A percentile compares a stretch with the other conserved stretches of the same genome.
phyloP scores from a whole-genome alignment of 2,888 invertebrate species.

The Gastrophysa polygoni region DNA sequence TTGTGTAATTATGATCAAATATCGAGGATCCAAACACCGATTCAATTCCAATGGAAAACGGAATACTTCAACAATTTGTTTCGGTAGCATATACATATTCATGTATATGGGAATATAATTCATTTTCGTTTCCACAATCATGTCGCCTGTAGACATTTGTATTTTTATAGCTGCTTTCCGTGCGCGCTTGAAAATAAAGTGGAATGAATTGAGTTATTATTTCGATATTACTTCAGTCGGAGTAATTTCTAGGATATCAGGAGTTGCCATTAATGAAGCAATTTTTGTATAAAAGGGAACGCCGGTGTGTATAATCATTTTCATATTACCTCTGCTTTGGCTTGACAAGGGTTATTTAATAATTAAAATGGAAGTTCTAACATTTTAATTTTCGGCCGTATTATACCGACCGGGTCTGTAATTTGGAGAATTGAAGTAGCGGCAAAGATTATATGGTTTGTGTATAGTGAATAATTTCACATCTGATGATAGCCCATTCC shows the following conservation, averaged over 20 bases:
- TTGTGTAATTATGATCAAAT: too few relatives aligned
- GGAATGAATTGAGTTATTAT: slow-evolving; percentile 49
- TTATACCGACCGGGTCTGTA: slow-evolving; percentile 1
- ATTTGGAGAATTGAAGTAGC: slow-evolving; percentile 7
- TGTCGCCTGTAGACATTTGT: slow-evolving; percentile 34
- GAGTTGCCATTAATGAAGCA: slow-evolving; percentile 23
- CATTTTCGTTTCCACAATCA: neutral
- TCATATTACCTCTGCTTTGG: slow-evolving; percentile 29
- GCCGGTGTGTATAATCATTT: slow-evolving; percentile 30
- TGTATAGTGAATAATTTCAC: slow-evolving; percentile 8
- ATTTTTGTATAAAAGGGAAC: slow-evolving; percentile 12
- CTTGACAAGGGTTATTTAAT: slow-evolving; percentile 24
- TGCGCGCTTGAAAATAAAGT: slow-evolving; percentile 42
- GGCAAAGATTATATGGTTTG: slow-evolving; percentile 11
- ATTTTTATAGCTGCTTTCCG: slow-evolving; percentile 48
- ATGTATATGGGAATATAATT: too few relatives aligned
- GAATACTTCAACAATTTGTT: too few relatives aligned
- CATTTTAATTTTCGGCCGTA: slow-evolving; percentile 16
- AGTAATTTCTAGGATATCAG: slow-evolving; percentile 36
- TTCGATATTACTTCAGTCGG: slow-evolving; percentile 40
- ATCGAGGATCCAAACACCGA: too few relatives aligned
- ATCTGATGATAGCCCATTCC: neutral
- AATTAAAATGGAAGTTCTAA: slow-evolving; percentile 13
- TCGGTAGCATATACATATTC: too few relatives aligned
- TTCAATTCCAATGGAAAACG: too few relatives aligned